Base-by-base conservation (phyloP, 2,888 invertebrate genomes). In the Phyllotreta cruciferae region DNA sequence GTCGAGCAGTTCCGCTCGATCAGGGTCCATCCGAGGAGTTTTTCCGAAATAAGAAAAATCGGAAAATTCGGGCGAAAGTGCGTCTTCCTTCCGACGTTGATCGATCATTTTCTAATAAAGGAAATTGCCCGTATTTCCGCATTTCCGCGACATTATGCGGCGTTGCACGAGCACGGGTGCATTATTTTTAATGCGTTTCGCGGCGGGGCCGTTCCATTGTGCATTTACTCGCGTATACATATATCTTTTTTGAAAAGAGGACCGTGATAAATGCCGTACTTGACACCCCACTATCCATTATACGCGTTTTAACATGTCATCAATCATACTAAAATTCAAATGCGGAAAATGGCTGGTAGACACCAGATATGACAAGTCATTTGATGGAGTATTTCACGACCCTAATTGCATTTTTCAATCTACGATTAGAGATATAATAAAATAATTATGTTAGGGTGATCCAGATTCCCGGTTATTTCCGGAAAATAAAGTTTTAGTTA, bases 281-380 rank as follows among this genome's bases (percentile, higher is more conserved):
- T 71, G 72, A 72, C 72, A 67, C 63, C 63, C 66, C 66, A 69
- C 70, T 70, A 71, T 72, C 71, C 72, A 67, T 68, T 66, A 70
- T 68, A 66, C 68, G 66, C 69, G 54, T 69, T 70, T 68, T 68
- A 71, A 67, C 66, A 69, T 70, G 64, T 66, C 71, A 73, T 73
- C 73, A 73, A 73, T 73, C 73, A 73, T 70, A 70, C 69, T 73
- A 66, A 70, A 71, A 71, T 70, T 70, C 69, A 70, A 72, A 72
- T 72, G 70, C 68, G 66, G 70, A 66, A 68, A 64, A 68, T 66
- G 63, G 66, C 64, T 66, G 69, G 54, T 67, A 67, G 60, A 60
- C 60, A 60, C 53, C 60, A 53, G 52, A 41, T 60, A 60, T 60
- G 60, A 60, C 60, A 60, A 42, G 37, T 36, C 53, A 50, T 60